Base-by-base conservation (phyloP, 2,888 invertebrate species). In the Lasioglossum figueresi region DNA sequence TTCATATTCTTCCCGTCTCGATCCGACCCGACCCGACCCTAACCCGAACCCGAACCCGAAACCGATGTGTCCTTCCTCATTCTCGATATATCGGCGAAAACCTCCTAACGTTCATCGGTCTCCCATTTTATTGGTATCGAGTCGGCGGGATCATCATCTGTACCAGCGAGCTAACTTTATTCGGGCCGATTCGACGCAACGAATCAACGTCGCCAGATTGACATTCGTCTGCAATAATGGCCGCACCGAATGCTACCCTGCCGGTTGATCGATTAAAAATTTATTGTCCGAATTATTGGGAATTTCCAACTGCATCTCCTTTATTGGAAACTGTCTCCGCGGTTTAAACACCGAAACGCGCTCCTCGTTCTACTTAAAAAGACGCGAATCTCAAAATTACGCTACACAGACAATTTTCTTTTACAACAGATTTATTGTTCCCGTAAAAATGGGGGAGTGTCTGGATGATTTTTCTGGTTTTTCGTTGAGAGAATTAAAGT, bases 1-100 rank as follows among this genome's bases (percentile, higher is more conserved):
- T 45, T 70, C 73, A 45, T 78, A 66, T 71, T 59, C 80, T 37
- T 37, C 52, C 63, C 34, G n/a, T 52, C 37, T 27, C n/a, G 52
- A 34, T 5, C 19, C 59, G n/a, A 27, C 45, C 66, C 34, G 34
- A 48, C 71, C 66, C 37, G 37, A 23, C 19, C 45, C 66, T 19
- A 23, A 48, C 71, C 66, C 37, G 37, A 23, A 45, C 16, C 45
- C 45, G 16, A 43, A 45, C 72, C 68, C 37, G 37, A 52, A 52
- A 52, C 52, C 68, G 68, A 34, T 19, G 4, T 68, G 10, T 37
- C 68, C 23, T 12, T 68, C 31, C 59, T 37, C 34, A 0, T 68
- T n/a, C 37, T 10, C 66, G 34, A 16, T 23, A 66, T 34, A 66
- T 66, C 19, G 19, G 8, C 59, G 31, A 16, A 31, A 63, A 31